A percentile compares a stretch with the other conserved stretches of the same genome.
Conservation (phyloP, 2,888 invertebrate species). For the Cephus sareptanus region DNA sequence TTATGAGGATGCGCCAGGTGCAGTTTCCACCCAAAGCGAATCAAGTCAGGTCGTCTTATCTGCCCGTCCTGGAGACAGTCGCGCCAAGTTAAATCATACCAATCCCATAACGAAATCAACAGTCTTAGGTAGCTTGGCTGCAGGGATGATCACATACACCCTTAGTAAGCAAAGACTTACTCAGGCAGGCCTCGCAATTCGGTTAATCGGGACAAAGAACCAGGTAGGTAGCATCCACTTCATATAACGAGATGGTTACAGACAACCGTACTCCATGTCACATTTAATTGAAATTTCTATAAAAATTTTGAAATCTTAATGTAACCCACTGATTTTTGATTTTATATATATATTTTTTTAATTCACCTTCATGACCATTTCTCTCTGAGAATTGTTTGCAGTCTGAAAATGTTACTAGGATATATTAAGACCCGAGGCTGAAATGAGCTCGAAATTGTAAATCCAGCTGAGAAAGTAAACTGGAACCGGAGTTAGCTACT, state of each 20-base stretch:
- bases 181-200: neutral
- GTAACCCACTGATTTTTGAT: no score
- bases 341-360: no score
- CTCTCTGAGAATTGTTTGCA: no score
- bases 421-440: constrained; percentile 23
- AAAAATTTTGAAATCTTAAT: no score
- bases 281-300: no score
- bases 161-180: constrained; percentile 22
- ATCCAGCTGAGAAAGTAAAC: no score
- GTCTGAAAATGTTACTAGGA: constrained; percentile 30
- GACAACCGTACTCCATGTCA: no score
- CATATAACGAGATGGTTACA: no score
- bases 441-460: constrained; percentile 45
- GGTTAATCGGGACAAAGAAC: constrained; percentile 13
- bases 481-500: neutral
- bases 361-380: no score
- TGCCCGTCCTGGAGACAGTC: neutral
- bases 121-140: neutral
- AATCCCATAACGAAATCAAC: no score
- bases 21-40: neutral
- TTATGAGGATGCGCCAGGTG: constrained; percentile 39
- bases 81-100: no score
- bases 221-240: neutral
- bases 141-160: constrained; percentile 20
- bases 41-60: neutral